Evolutionary conservation across 1,140 invertebrate species (phyloP).

Genomic region (Hyphantria cunea): DNA sequence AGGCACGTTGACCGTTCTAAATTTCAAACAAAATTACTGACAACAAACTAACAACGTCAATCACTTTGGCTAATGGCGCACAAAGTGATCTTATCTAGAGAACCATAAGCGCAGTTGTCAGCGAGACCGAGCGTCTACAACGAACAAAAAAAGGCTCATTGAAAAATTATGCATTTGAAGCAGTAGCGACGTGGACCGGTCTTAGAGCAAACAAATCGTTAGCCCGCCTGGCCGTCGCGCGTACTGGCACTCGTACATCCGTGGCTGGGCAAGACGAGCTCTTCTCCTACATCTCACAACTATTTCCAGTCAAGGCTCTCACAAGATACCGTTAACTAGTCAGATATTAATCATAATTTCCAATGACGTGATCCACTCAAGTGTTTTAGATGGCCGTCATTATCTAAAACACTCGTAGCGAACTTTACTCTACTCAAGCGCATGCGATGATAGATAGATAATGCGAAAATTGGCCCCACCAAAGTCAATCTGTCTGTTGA

Average conservation of each 20-base stretch:
- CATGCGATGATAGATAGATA: constrained; percentile 57
- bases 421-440: constrained; percentile 37
- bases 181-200: constrained; percentile 59
- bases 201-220: constrained; percentile 53
- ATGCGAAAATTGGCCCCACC: constrained; percentile 37
- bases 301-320: constrained; percentile 32
- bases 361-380: constrained; percentile 69
- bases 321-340: constrained; percentile 57
- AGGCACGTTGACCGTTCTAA: constrained; percentile 48
- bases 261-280: constrained; percentile 23
- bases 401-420: constrained; percentile 62
- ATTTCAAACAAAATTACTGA: constrained; percentile 79
- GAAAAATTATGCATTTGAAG: constrained; percentile 67
- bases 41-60: constrained; percentile 77
- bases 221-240: not conserved
- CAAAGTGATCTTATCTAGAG: constrained; percentile 67
- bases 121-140: constrained; percentile 45
- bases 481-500: constrained; percentile 45
- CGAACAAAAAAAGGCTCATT: constrained; percentile 50
- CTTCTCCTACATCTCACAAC: constrained; percentile 21
- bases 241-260: constrained; percentile 44
- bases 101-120: constrained; percentile 70
- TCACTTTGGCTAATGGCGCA: constrained; percentile 75
- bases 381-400: constrained; percentile 71
- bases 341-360: constrained; percentile 78